These are phyloP conservation scores for Dreissena rostriformis DNA, from an alignment of 1,140 invertebrate species.

Conservation along the genomic window DNA sequence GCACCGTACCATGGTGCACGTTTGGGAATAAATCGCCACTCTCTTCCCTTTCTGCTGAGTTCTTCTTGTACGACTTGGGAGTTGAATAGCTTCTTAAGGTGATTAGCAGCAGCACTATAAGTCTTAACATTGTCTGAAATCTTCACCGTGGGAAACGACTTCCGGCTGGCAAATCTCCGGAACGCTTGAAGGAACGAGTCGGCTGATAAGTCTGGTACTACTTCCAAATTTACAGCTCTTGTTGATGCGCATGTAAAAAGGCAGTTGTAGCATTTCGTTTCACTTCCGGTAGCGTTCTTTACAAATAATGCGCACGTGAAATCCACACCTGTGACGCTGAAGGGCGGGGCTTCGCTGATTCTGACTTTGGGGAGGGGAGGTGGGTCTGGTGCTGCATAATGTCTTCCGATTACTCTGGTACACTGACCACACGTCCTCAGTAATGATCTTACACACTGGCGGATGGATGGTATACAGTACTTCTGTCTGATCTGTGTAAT, in stretches of 20 bases:
- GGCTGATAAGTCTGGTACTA: background rate
- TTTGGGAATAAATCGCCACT: conserved; percentile 38
- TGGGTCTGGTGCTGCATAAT: background rate
- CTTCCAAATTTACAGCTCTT: conserved; percentile 31
- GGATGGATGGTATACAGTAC: conserved; percentile 12
- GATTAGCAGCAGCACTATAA: conserved; percentile 3
- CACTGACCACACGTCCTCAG: background rate
- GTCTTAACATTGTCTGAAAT: conserved; percentile 40
- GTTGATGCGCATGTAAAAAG: conserved; percentile 33
- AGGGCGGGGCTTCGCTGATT: conserved; percentile 3
- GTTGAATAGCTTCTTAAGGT: conserved; percentile 25
- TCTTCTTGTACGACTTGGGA: background rate
- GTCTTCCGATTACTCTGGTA: background rate
- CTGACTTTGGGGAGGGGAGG: background rate
- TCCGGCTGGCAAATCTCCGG: conserved; percentile 23
- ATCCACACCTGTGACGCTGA: conserved; percentile 31
- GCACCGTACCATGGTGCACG: conserved; percentile 5
- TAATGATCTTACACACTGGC: background rate
- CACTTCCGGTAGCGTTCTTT: conserved; percentile 6
- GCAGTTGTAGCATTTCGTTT: conserved; percentile 36
- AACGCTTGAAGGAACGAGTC: conserved; percentile 26
- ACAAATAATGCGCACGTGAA: conserved; percentile 16
- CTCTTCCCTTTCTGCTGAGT: background rate
- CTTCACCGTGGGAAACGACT: background rate
- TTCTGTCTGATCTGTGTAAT: conserved; percentile 19